Conservation (phyloP, 2,797 vertebrate genomes). For the Lophius americanus region DNA sequence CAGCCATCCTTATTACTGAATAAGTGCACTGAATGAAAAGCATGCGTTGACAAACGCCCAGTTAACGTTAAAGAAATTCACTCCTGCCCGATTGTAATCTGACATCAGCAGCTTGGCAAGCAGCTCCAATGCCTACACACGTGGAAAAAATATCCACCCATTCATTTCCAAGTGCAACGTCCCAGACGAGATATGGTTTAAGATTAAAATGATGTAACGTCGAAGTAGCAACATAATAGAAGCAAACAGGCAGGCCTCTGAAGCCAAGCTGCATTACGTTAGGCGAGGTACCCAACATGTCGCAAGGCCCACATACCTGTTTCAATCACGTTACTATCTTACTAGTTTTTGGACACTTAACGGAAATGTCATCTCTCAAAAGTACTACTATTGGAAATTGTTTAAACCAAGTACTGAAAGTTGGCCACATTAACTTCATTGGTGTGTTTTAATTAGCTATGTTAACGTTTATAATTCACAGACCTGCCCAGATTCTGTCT, state of each 20-base stretch:
- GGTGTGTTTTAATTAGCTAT: constrained; percentile 33
- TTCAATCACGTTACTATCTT: constrained; percentile 29
- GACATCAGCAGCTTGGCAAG: constrained; percentile 35
- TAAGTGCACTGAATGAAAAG: constrained; percentile 54
- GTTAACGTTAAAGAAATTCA: constrained; percentile 54
- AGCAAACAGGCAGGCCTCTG: constrained; percentile 61
- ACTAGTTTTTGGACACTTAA: constrained; percentile 49
- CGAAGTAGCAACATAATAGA: constrained; percentile 53
- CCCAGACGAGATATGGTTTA: background rate
- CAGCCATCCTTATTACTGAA: constrained; percentile 14
- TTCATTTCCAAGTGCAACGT: background rate
- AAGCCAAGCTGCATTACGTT: constrained; percentile 55
- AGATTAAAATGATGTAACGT: constrained; percentile 25
- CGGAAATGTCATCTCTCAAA: constrained; percentile 69
- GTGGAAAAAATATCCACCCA: constrained; percentile 13
- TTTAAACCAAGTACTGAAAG: background rate
- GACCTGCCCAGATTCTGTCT: constrained; percentile 91
- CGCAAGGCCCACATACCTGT: constrained; percentile 67
- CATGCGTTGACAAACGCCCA: constrained; percentile 67
- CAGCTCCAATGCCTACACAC: constrained; percentile 14
- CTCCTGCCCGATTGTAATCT: constrained; percentile 41
- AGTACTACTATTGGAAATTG: background rate
- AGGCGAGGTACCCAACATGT: constrained; percentile 57
- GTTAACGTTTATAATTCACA: constrained; percentile 70
- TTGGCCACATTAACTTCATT: background rate